phyloP scores from a whole-genome alignment of 1,140 invertebrate species.

The Brachystomella parvula region DNA sequence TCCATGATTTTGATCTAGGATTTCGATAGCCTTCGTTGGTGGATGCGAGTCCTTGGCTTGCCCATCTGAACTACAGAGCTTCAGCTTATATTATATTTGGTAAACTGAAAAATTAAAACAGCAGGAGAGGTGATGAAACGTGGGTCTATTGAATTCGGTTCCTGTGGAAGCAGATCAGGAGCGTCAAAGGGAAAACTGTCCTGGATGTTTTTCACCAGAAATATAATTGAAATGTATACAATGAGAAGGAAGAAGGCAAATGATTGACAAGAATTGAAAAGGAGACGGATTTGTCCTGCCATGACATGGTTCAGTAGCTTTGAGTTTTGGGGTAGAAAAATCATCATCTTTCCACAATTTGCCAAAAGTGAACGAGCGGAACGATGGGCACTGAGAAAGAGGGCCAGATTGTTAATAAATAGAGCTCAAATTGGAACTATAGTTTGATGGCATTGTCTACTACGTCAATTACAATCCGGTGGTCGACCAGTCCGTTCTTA shows the following conservation, averaged over 20 bases:
- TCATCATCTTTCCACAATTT: neutral
- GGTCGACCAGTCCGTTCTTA: neutral
- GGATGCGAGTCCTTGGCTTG: neutral
- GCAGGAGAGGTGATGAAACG: neutral
- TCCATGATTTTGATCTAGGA: neutral
- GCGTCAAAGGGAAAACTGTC: neutral
- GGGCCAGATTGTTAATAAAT: neutral
- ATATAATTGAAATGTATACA: neutral
- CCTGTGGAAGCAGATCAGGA: neutral
- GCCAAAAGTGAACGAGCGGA: neutral
- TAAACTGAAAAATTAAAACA: neutral
- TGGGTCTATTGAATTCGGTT: neutral
- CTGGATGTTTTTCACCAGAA: neutral
- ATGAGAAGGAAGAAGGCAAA: neutral
- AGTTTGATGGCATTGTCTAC: neutral
- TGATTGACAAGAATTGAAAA: slow-evolving; percentile 6
- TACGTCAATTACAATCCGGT: slow-evolving; percentile 9
- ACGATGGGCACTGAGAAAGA: neutral
- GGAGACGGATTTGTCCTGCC: neutral
- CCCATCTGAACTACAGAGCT: neutral
- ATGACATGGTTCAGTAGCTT: neutral
- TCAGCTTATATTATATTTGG: neutral
- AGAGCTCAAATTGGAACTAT: neutral
- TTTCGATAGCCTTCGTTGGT: neutral
- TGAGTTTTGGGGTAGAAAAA: neutral